phyloP scores from a whole-genome alignment of 1,140 invertebrate genomes.

The Medauroidea extradentata region DNA sequence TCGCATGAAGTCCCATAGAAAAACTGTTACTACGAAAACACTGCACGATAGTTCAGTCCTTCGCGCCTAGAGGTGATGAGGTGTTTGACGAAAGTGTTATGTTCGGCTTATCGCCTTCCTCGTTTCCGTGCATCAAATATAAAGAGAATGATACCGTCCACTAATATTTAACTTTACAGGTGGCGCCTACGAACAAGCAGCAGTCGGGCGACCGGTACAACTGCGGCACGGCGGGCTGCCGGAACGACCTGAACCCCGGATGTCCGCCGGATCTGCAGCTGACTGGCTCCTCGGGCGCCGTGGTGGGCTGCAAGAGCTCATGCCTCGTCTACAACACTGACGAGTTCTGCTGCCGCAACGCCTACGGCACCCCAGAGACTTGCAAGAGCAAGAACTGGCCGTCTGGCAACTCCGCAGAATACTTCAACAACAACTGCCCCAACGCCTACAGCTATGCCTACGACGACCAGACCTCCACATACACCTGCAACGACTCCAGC shows the following conservation, averaged over 20 bases:
- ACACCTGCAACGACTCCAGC: constrained; percentile 20
- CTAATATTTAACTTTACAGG: no score
- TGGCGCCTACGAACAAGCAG: no score
- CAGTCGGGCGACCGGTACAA: no score
- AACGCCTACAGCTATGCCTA: constrained; percentile 33
- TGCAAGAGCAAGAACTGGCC: constrained; percentile 37
- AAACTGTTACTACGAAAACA: no score
- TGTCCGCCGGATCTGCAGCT: constrained; percentile 39
- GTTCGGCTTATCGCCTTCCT: no score
- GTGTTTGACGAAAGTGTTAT: no score
- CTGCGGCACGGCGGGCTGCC: constrained; percentile 38
- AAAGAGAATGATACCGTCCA: no score
- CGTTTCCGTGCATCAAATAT: no score
- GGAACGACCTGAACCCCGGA: constrained; percentile 34
- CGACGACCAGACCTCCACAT: constrained; percentile 26
- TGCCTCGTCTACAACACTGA: constrained; percentile 44
- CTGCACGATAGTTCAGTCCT: no score
- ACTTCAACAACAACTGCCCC: constrained; percentile 37
- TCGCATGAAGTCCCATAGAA: no score
- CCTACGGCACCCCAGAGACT: constrained; percentile 37
- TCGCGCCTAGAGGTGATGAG: no score
- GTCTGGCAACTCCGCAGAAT: constrained; percentile 38
- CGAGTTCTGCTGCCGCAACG: constrained; percentile 45
- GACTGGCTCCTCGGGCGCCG: constrained; percentile 22
- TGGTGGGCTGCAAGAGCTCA: constrained; percentile 47